phyloP scores from a whole-genome alignment of 2,113 vertebrate species.

The Benitochromis conjunctus region DNA sequence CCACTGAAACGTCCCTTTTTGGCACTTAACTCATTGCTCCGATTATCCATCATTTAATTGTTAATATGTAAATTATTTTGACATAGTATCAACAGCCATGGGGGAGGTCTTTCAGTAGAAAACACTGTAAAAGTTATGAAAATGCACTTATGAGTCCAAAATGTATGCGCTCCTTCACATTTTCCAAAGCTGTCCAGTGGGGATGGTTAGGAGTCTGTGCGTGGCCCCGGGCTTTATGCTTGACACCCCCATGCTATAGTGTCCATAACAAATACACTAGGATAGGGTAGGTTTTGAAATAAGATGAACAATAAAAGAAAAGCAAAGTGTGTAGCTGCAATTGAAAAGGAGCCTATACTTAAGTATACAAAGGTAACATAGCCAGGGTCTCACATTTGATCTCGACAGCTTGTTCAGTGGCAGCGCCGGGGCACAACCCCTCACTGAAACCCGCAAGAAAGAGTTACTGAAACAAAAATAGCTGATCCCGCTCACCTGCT shows the following conservation, averaged over 20 bases:
- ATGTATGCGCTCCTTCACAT: background rate
- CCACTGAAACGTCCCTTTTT: accelerated
- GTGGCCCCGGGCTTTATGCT: background rate
- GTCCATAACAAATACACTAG: background rate
- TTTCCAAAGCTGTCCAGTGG: background rate
- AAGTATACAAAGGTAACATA: background rate
- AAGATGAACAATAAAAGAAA: background rate
- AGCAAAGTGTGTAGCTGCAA: background rate
- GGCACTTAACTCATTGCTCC: background rate
- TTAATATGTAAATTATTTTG: background rate
- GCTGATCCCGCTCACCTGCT: background rate
- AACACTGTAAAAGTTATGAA: background rate
- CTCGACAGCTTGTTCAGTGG: background rate
- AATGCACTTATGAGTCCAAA: background rate
- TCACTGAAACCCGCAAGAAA: background rate
- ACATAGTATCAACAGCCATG: background rate
- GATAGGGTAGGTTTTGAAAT: background rate
- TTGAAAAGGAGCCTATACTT: background rate
- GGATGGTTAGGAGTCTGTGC: background rate
- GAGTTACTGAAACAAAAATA: background rate
- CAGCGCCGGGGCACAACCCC: background rate
- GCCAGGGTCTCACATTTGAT: background rate
- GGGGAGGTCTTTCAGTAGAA: background rate
- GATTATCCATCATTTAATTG: background rate
- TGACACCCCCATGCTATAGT: background rate